Conservation (phyloP, 30 jellyfish, hydroid and myxozoan genomes). For the Aurelia coerulea region DNA sequence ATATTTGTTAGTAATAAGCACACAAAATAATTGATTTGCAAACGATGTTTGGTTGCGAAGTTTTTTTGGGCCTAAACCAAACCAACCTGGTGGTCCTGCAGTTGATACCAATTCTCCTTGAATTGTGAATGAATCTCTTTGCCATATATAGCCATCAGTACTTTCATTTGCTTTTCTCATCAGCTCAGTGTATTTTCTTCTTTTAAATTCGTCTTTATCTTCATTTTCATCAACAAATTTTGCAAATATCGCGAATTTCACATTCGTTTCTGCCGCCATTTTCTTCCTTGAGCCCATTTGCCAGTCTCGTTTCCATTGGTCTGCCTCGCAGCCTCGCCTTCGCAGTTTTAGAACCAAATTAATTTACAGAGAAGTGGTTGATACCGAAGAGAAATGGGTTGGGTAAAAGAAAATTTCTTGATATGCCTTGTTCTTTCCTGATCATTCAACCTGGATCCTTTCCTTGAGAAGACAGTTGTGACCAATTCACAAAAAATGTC, state of each 20-base stretch:
- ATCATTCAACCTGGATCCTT: no score
- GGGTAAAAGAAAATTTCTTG: no score
- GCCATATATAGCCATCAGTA: slow-evolving; percentile 60
- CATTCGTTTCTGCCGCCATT: slow-evolving; percentile 31
- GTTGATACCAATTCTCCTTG: neutral
- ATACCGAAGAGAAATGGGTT: no score
- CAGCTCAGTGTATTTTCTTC: neutral
- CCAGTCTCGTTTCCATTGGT: neutral
- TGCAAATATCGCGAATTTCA: neutral
- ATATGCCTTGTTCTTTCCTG: no score
- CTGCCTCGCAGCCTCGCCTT: neutral
- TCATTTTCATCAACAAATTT: neutral
- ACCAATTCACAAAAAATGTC: no score
- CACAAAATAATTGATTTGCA: no score
- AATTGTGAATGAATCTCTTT: slow-evolving; percentile 21
- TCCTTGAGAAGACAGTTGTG: no score
- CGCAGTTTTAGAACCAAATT: no score
- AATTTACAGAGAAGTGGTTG: no score
- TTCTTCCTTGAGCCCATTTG: neutral
- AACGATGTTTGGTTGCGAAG: neutral
- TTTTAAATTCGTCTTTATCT: neutral
- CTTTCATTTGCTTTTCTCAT: slow-evolving; percentile 7
- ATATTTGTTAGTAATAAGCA: no score
- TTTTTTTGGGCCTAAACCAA: neutral
- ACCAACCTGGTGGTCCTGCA: neutral